Percentiles rank a stretch among this genome's conserved stretches.
phyloP scores from a whole-genome alignment of 2,888 invertebrate genomes.

The Parochlus steinenii region DNA sequence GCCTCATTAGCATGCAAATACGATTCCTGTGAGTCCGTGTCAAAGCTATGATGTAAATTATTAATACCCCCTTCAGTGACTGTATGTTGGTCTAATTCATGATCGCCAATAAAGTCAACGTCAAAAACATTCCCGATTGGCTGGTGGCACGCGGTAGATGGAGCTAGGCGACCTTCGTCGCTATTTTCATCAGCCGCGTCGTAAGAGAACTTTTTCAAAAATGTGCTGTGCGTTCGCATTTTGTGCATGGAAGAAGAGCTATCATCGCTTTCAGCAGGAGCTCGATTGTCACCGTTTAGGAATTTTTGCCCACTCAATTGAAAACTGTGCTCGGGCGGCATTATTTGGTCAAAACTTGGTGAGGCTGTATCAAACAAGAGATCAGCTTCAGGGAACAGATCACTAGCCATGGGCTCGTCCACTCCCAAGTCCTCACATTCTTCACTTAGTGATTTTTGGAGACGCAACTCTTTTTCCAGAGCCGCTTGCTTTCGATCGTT shows the following conservation, averaged over 20 bases:
- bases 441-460: constrained; percentile 57
- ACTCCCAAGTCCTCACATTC: constrained; percentile 66
- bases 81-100: too few relatives aligned
- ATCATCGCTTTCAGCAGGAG: background rate
- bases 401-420: constrained; percentile 63
- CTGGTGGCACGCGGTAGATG: too few relatives aligned
- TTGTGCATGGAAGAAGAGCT: background rate
- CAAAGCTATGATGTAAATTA: too few relatives aligned
- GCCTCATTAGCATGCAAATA: too few relatives aligned
- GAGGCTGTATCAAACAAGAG: constrained; percentile 54
- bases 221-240: background rate
- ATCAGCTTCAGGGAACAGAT: constrained; percentile 62
- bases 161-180: too few relatives aligned
- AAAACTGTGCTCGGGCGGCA: constrained; percentile 4
- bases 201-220: background rate
- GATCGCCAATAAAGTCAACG: too few relatives aligned
- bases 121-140: too few relatives aligned
- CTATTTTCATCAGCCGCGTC: background rate
- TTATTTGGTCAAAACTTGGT: constrained; percentile 11
- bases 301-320: background rate
- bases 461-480: constrained; percentile 35
- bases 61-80: too few relatives aligned
- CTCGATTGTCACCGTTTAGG: background rate
- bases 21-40: too few relatives aligned
- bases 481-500: constrained; percentile 33